These are phyloP conservation scores for Uropetala carovei DNA, from an alignment of 2,888 invertebrate genomes.

Conservation along the genomic window DNA sequence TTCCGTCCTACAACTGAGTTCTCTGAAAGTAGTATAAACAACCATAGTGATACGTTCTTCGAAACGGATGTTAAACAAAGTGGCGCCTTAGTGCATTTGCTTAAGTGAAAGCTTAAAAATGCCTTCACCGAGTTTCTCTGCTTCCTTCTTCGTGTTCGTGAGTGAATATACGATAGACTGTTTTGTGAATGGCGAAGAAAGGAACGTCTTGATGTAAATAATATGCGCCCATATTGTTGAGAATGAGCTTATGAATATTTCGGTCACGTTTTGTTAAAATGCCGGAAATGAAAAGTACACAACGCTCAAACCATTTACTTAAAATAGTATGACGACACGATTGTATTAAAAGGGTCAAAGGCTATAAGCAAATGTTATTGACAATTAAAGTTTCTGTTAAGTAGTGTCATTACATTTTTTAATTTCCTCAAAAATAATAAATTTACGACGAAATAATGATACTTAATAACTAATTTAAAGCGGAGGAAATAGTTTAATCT, in stretches of 20 bases:
- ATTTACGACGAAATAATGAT: no score
- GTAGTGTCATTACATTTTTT: no score
- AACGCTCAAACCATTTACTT: background rate
- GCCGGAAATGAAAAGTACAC: background rate
- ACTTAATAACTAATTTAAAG: no score
- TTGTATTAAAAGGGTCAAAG: background rate
- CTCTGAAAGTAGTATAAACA: background rate
- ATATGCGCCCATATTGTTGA: background rate
- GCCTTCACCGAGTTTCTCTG: background rate
- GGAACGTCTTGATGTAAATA: background rate
- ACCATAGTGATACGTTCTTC: background rate
- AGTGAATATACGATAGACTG: background rate
- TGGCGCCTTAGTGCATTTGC: constrained; percentile 6
- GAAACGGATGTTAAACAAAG: constrained; percentile 1
- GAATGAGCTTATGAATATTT: constrained; percentile 1
- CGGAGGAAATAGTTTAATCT: no score
- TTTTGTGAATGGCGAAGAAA: background rate
- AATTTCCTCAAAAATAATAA: no score
- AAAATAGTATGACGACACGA: background rate
- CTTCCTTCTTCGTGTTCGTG: background rate
- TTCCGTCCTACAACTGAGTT: no score
- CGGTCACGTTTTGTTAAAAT: background rate
- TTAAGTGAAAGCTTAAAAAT: constrained; percentile 8
- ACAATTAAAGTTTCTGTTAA: no score
- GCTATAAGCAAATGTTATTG: background rate